phyloP scores from a whole-genome alignment of 2,888 invertebrate species.

The Cremastinae sp. region DNA sequence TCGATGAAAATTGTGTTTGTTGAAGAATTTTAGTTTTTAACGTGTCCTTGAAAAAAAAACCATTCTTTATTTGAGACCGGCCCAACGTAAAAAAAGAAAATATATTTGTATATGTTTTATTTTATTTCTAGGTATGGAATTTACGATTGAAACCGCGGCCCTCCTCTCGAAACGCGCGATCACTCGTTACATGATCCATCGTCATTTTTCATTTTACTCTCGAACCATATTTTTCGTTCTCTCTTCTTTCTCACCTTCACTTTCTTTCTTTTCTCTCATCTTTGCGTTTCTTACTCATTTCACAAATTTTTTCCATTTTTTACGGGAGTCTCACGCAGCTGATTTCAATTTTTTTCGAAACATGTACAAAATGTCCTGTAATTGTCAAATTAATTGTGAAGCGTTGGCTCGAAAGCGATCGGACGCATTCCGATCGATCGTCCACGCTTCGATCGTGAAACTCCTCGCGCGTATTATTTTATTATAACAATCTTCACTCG shows the following conservation, averaged over 20 bases:
- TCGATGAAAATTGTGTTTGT: background rate
- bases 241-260: constrained; percentile 26
- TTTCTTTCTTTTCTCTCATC: constrained; percentile 14
- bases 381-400: constrained; percentile 37
- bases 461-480: constrained; percentile 66
- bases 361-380: background rate
- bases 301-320: background rate
- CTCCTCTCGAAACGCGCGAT: constrained; percentile 77
- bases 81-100: constrained; percentile 69
- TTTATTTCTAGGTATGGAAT: constrained; percentile 79
- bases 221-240: background rate
- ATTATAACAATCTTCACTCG: constrained; percentile 27
- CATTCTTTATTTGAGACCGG: constrained; percentile 73
- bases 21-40: constrained; percentile 25
- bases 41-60: constrained; percentile 9
- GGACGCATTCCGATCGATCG: constrained; percentile 75
- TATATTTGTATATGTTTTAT: constrained; percentile 68
- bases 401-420: constrained; percentile 67
- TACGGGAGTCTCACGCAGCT: constrained; percentile 39
- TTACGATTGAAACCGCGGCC: constrained; percentile 75
- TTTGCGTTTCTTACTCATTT: background rate
- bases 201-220: constrained; percentile 11
- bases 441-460: constrained; percentile 65
- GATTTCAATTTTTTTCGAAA: background rate
- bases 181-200: constrained; percentile 36